These are phyloP conservation scores for Panzeria rudis DNA, from an alignment of 2,888 invertebrate genomes.

Conservation along the genomic window DNA sequence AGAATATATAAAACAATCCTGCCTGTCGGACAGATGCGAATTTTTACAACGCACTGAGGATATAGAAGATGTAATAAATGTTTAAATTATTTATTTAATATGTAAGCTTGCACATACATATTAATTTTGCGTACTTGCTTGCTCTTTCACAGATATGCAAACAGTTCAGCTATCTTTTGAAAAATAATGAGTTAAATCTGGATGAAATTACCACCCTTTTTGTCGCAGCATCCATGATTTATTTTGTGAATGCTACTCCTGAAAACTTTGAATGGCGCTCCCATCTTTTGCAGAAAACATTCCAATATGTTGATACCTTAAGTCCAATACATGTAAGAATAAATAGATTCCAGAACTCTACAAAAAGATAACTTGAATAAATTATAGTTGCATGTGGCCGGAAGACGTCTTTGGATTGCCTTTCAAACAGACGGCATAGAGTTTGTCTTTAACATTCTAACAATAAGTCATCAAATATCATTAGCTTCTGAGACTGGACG, in stretches of 20 bases:
- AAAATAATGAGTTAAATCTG: constrained; percentile 73
- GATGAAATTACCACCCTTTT: constrained; percentile 75
- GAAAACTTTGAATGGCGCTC: constrained; percentile 74
- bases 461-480: constrained; percentile 74
- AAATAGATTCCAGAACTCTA: background rate
- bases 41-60: constrained; percentile 62
- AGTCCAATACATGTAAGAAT: constrained; percentile 75
- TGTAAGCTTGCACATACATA: background rate
- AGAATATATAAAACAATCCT: constrained; percentile 65
- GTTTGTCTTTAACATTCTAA: constrained; percentile 73
- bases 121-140: background rate
- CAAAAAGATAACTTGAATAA: background rate
- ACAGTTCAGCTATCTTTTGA: constrained; percentile 64
- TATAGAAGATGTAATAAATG: constrained; percentile 63
- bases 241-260: constrained; percentile 71
- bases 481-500: constrained; percentile 75
- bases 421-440: constrained; percentile 71
- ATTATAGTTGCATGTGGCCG: constrained; percentile 75
- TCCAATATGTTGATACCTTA: constrained; percentile 75
- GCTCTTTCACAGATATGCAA: constrained; percentile 75
- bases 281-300: constrained; percentile 75
- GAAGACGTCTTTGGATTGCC: constrained; percentile 74
- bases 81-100: background rate
- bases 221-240: constrained; percentile 73
- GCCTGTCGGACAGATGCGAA: constrained; percentile 65